Conservation (phyloP, 2,888 invertebrate species). For the Coelinius sp. region DNA sequence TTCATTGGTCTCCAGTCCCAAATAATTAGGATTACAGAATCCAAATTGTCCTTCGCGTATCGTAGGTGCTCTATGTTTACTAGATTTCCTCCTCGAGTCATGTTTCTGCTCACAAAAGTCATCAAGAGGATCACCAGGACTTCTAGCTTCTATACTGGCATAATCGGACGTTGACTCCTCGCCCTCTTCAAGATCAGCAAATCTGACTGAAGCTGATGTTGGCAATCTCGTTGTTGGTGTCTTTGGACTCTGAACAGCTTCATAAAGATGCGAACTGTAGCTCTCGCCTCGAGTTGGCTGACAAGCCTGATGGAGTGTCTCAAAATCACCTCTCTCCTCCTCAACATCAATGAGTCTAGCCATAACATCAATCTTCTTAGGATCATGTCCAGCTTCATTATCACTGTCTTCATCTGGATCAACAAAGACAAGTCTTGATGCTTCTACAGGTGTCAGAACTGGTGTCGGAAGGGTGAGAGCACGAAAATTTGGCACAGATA, state of each 20-base stretch:
- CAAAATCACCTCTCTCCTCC: constrained; percentile 69
- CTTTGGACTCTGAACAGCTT: constrained; percentile 71
- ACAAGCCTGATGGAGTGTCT: constrained; percentile 73
- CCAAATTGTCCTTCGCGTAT: constrained; percentile 74
- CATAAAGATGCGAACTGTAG: constrained; percentile 75
- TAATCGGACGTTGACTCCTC: constrained; percentile 83
- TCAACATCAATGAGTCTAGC: constrained; percentile 67
- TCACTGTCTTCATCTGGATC: constrained; percentile 79
- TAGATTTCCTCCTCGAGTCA: constrained; percentile 47
- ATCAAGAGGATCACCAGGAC: constrained; percentile 68
- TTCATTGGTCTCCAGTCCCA: constrained; percentile 75
- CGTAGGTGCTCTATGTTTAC: constrained; percentile 56
- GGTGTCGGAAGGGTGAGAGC: constrained; percentile 78
- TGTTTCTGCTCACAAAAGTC: constrained; percentile 55
- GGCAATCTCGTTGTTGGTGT: constrained; percentile 71
- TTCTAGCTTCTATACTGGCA: constrained; percentile 79
- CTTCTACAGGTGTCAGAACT: constrained; percentile 79
- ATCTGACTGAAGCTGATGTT: constrained; percentile 75
- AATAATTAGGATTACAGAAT: constrained; percentile 84
- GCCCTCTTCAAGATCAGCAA: constrained; percentile 73
- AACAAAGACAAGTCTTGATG: constrained; percentile 79
- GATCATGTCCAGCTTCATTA: constrained; percentile 68
- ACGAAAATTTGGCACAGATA: constrained; percentile 83
- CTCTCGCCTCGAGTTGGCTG: constrained; percentile 74
- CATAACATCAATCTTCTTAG: constrained; percentile 63